Evolutionary conservation across 2,888 invertebrate species (phyloP), one percentile per base, ranked within the genome.

Genomic region (Digitonthophagus gazella): DNA sequence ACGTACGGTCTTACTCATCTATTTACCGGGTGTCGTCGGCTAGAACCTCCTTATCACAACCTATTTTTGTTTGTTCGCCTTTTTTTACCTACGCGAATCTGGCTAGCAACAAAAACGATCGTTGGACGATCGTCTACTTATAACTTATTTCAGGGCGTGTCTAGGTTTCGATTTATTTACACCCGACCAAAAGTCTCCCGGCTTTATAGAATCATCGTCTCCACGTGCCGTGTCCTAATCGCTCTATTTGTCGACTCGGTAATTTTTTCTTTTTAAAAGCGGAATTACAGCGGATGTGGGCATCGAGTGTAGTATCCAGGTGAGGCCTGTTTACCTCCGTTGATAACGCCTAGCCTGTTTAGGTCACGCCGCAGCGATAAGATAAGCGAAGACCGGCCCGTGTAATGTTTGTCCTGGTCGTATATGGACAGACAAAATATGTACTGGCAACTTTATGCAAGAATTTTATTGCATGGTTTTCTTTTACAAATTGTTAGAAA

Each of bases 251-350:
- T 3, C 61, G 61, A 18, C 19, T 18, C 61, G 61, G 61, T 61
- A 44, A 1, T 44, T 20, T 61, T 61, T 61, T 61, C 18, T 61
- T 20, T 20, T 19, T 16, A 16, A 61, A 61, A 61, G 18, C 61
- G 58, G 58, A 66, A 58, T 66, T 16, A 20, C 67, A 67, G 67
- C 70, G 70, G 70, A 70, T 70, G 70, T 67, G 67, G 70, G 58
- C 65, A 70, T 67, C 67, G 67, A 63, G 65, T 67, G 70, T 70
- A 74, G 71, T 75, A 76, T 76, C 76, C 76, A 76, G 76, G 76
- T 76, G 76, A 75, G 75, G 75, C 73, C 70, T 76, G 73, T 76
- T 76, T 76, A 67, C 72, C 71, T 68, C 61, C 61, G 28, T 67
- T 73, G 75, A 76, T 76, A 76, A 76, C 71, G 71, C 70, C 72